Evolutionary conservation across 2,888 invertebrate genomes (phyloP).

Genomic region (Halictus quadricinctus): DNA sequence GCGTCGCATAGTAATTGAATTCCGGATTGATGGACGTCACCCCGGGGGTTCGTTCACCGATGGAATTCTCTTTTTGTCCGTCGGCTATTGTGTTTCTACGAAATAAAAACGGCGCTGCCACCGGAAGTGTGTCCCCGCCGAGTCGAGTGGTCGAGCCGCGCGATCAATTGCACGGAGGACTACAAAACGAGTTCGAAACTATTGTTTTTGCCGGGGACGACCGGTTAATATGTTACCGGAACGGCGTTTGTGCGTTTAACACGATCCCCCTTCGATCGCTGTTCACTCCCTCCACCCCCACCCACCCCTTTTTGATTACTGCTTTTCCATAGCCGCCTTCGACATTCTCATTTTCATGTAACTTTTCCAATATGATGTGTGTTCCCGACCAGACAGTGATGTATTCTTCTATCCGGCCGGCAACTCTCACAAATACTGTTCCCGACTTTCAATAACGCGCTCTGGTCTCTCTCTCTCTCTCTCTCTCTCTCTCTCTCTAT

Average conservation of each 20-base stretch:
- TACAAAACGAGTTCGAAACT: not conserved
- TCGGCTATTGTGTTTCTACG: not conserved
- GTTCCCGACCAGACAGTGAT: slow-evolving; percentile 17
- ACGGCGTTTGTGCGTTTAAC: not conserved
- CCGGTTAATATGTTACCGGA: slow-evolving; percentile 3
- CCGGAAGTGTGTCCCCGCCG: not conserved
- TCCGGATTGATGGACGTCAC: slow-evolving; percentile 30
- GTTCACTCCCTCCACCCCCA: not conserved
- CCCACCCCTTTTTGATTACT: slow-evolving; percentile 13
- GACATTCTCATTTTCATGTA: slow-evolving; percentile 27
- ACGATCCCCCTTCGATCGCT: not conserved
- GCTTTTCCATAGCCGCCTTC: not conserved
- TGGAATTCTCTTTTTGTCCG: slow-evolving; percentile 14
- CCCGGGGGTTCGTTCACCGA: not conserved
- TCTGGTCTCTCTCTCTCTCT: not conserved
- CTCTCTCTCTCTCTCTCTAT: not conserved
- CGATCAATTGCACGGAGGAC: not conserved
- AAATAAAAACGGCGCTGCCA: not conserved
- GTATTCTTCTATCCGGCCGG: slow-evolving; percentile 23
- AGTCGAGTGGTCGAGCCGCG: not conserved
- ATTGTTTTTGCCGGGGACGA: not conserved
- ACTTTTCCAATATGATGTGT: slow-evolving; percentile 24
- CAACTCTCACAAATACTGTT: slow-evolving; percentile 21
- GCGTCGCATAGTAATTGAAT: slow-evolving; percentile 37
- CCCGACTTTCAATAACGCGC: slow-evolving; percentile 18